Conservation (phyloP, 2,888 invertebrate species). For the Lydus trimaculatus region DNA sequence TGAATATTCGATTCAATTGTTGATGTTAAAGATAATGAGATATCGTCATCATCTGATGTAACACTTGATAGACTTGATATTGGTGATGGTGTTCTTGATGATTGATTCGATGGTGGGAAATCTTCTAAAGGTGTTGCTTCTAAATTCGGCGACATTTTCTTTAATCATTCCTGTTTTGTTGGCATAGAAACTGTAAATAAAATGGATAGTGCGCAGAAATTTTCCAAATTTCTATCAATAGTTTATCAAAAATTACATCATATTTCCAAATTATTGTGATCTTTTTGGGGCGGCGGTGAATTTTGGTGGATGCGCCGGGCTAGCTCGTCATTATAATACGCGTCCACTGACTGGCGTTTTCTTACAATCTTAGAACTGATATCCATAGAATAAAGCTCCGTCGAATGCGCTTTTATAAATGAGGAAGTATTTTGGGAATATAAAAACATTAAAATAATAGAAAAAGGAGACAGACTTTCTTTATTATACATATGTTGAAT, state of each 20-base stretch:
- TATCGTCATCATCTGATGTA: slow-evolving; percentile 1
- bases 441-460: background rate
- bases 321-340: too few species aligned
- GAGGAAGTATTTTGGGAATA: too few species aligned
- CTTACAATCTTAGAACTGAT: too few species aligned
- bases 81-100: slow-evolving; percentile 11
- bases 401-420: too few species aligned
- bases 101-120: slow-evolving; percentile 14
- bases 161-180: background rate
- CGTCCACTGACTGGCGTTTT: too few species aligned
- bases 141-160: slow-evolving; percentile 42
- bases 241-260: background rate
- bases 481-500: slow-evolving; percentile 13
- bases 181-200: slow-evolving; percentile 5
- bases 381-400: too few species aligned
- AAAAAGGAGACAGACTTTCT: background rate
- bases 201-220: background rate
- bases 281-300: background rate
- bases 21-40: background rate
- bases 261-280: background rate
- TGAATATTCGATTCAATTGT: background rate
- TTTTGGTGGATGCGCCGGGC: slow-evolving; percentile 1
- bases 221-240: background rate
- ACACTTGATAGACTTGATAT: slow-evolving; percentile 15
- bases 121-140: slow-evolving; percentile 25